A percentile compares a stretch with the other conserved stretches of the same genome.
Conservation (phyloP, 2,797 vertebrate species). For the Melanitta fusca region DNA sequence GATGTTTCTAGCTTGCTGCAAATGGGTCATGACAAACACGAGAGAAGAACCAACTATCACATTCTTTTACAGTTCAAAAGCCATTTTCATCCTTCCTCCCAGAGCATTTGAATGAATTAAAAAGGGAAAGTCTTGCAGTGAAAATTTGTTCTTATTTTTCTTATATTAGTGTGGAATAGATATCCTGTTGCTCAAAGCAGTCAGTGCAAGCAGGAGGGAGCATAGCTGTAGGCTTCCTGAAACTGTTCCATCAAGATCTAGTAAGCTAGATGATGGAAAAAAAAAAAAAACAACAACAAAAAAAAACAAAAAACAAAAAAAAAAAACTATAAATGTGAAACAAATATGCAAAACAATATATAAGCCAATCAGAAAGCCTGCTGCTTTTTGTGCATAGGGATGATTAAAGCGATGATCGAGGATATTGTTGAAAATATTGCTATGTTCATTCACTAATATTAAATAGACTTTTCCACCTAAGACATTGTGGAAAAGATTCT, state of each 20-base stretch:
- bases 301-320: neutral
- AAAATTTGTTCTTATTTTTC: slow-evolving; percentile 43
- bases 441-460: neutral
- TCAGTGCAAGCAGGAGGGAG: neutral
- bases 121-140: neutral
- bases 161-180: neutral
- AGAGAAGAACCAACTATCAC: neutral
- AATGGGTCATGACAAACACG: slow-evolving; percentile 1
- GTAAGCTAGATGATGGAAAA: neutral
- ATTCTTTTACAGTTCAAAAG: slow-evolving; percentile 28
- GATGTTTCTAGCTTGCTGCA: neutral
- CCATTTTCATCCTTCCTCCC: slow-evolving; percentile 16
- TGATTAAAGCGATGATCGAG: neutral
- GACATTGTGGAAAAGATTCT: neutral
- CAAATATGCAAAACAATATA: neutral
- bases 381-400: neutral
- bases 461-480: neutral
- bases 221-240: neutral
- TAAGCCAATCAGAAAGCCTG: neutral
- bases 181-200: slow-evolving; percentile 15
- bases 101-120: slow-evolving; percentile 19
- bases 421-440: neutral
- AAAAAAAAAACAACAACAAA: neutral
- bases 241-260: neutral
- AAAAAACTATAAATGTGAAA: neutral